These are phyloP conservation scores for Actenoides lindsayi DNA, from an alignment of 2,113 vertebrate species.

Conservation along the genomic window DNA sequence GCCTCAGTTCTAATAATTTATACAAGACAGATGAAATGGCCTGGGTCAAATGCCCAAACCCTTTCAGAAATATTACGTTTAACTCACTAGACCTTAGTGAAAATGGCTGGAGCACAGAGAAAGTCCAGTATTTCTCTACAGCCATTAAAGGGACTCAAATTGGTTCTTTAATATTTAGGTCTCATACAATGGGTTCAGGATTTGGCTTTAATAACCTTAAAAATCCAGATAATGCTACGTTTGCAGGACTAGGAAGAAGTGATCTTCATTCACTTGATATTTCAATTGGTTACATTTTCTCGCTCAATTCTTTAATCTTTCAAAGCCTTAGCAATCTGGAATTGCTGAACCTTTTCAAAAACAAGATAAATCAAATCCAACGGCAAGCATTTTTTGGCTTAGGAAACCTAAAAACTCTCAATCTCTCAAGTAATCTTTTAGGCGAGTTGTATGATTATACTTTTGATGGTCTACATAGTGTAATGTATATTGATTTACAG, in stretches of 20 bases:
- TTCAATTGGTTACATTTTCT: slow-evolving; percentile 76
- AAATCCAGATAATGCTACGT: slow-evolving; percentile 83
- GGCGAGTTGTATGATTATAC: slow-evolving; percentile 76
- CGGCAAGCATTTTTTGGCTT: slow-evolving; percentile 80
- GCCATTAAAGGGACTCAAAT: slow-evolving; percentile 80
- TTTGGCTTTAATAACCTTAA: slow-evolving; percentile 78
- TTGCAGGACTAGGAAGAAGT: slow-evolving; percentile 78
- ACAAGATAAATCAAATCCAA: slow-evolving; percentile 84
- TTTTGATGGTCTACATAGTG: slow-evolving; percentile 74
- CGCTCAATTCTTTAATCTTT: slow-evolving; percentile 76
- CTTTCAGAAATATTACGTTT: slow-evolving; percentile 80
- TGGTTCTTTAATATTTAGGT: slow-evolving; percentile 26
- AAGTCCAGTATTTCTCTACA: slow-evolving; percentile 60
- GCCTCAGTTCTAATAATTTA: slow-evolving; percentile 58
- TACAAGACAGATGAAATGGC: not conserved
- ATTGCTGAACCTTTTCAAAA: slow-evolving; percentile 77
- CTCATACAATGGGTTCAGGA: slow-evolving; percentile 72
- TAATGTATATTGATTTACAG: slow-evolving; percentile 80
- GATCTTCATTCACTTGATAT: slow-evolving; percentile 73
- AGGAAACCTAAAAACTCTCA: slow-evolving; percentile 73
- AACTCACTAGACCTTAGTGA: slow-evolving; percentile 68
- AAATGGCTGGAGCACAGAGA: slow-evolving; percentile 61
- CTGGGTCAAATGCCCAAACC: slow-evolving; percentile 82
- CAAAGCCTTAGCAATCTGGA: slow-evolving; percentile 56
- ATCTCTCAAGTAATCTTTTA: slow-evolving; percentile 85